A percentile compares a stretch with the other conserved stretches of the same genome.
Evolutionary conservation across 2,797 vertebrate species (phyloP).

Genomic region (Salmo trutta): DNA sequence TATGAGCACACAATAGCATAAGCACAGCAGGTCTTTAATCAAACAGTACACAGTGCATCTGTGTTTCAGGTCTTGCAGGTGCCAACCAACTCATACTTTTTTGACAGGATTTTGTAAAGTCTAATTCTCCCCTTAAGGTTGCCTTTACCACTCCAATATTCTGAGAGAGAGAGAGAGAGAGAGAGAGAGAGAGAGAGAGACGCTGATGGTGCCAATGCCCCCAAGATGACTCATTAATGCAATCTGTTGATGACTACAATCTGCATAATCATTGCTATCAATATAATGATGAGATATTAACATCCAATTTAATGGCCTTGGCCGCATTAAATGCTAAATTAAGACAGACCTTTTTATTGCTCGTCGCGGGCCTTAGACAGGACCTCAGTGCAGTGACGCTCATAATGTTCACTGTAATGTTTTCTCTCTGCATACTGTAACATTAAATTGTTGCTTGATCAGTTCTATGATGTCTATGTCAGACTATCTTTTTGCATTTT

Average conservation of each 20-base stretch:
- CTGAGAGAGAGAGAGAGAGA: not conserved
- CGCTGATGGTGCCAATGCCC: not conserved
- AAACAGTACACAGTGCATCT: slow-evolving; percentile 1
- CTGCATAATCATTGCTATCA: slow-evolving; percentile 7
- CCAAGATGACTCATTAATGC: not conserved
- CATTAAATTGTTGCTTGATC: not conserved
- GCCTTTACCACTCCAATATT: not conserved
- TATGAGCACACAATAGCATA: not conserved
- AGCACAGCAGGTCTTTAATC: not conserved
- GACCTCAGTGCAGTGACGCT: not conserved
- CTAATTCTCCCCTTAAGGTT: not conserved
- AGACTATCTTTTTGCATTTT: not conserved
- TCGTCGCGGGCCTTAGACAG: not conserved
- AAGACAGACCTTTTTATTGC: not conserved
- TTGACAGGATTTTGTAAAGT: not conserved
- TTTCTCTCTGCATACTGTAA: not conserved
- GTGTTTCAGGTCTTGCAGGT: not conserved
- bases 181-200: not conserved
- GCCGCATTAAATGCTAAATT: not conserved
- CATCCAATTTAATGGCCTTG: not conserved
- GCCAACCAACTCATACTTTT: not conserved
- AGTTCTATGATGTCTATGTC: not conserved
- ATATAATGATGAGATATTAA: slow-evolving; percentile 15
- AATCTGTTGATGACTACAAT: not conserved
- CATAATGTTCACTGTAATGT: not conserved